These are phyloP conservation scores for Hippocampus kuda DNA, from an alignment of 2,797 vertebrate genomes.

Conservation along the genomic window DNA sequence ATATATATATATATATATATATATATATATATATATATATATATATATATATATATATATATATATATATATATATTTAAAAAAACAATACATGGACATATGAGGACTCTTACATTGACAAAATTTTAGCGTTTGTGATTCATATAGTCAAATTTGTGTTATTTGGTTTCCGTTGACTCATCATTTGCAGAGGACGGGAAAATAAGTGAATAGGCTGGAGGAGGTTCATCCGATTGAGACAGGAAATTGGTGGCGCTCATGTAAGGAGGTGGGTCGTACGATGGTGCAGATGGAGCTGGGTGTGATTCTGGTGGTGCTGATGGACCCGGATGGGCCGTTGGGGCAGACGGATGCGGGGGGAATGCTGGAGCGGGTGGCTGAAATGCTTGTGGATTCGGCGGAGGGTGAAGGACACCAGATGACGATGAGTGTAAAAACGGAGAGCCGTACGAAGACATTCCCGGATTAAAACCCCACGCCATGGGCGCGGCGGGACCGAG, in stretches of 20 bases:
- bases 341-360: not conserved
- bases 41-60: too few species aligned
- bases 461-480: constrained; percentile 24
- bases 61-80: not conserved
- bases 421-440: constrained; percentile 24
- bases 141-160: not conserved
- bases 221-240: constrained; percentile 42
- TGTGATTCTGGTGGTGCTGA: not conserved
- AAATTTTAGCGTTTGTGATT: not conserved
- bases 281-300: constrained; percentile 11
- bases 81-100: not conserved
- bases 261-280: constrained; percentile 31
- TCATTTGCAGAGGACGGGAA: constrained; percentile 32
- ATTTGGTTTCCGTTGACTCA: not conserved
- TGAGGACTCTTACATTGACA: not conserved
- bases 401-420: constrained; percentile 33
- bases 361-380: constrained; percentile 19
- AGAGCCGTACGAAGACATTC: constrained; percentile 25
- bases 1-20: too few species aligned
- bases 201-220: constrained; percentile 47
- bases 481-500: constrained; percentile 8
- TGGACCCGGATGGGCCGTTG: not conserved
- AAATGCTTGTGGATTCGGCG: constrained; percentile 20
- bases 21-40: not conserved
- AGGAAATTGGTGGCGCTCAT: constrained; percentile 40